Base-by-base conservation (phyloP, 2,113 vertebrate genomes). In the Notothenia coriiceps region DNA sequence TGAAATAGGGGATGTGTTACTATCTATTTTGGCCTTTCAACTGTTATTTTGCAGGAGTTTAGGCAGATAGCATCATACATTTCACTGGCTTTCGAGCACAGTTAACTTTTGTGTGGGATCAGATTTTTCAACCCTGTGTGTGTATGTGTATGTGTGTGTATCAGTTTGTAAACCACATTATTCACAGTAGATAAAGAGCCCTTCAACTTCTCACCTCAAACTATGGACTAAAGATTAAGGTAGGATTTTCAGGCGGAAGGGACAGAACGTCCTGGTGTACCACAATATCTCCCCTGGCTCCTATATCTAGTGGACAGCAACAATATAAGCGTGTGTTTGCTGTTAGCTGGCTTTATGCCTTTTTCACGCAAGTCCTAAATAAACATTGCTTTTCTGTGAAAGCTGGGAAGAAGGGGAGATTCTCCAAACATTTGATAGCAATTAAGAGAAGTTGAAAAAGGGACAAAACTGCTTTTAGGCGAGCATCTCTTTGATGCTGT, bases 201-300 rank as follows among this genome's bases (percentile, higher is more conserved):
- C 86, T 90, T 85, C 74, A 82, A 78, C 79, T 78, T 40, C 73
- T 70, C 62, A 75, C 33, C 66, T 3, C 12, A 72, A 70, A 74
- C 57, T 35, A 49, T 79, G 22, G 22, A 22, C 22, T 22, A 22
- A 25, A 72, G 57, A 87, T 72, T 51, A 69, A 62, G 44, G 56
- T 40, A 25, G 6, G 14, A 49, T 75, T 65, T 70, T 57, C 64
- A 40, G 35, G 35, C 35, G 35, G 35, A 40, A 40, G 35, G 62
- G 78, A 65, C 70, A 29, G 33, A 77, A 65, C 65, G 46, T 49
- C n/a, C 64, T 50, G 15, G 20, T 67, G 35, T 67, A 50, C 47
- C 40, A 66, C 75, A 62, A 29, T 12, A 65, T 3, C 15, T 79
- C 71, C 59, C 68, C 44, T 60, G 55, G 18, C 69, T 71, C 61